These are phyloP conservation scores for Vombatus ursinus DNA, from an alignment of 2,113 vertebrate species.

Conservation along the genomic window DNA sequence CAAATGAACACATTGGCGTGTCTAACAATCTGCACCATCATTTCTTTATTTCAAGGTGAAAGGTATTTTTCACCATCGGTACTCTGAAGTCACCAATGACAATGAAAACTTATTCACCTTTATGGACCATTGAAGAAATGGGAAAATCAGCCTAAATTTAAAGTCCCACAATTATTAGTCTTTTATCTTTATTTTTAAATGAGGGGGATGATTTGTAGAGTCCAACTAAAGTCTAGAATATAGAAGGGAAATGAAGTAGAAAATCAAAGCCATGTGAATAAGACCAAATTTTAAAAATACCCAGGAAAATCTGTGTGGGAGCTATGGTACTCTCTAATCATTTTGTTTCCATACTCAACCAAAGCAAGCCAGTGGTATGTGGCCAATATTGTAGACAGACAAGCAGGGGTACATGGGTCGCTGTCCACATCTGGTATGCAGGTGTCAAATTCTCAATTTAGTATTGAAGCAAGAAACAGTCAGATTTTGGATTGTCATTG, in stretches of 20 bases:
- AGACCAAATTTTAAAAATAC: slow-evolving; percentile 50
- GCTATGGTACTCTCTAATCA: neutral
- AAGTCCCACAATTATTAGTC: slow-evolving; percentile 12
- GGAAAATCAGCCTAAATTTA: slow-evolving; percentile 44
- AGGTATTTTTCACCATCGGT: neutral
- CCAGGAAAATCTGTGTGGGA: neutral
- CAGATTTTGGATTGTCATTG: slow-evolving; percentile 49
- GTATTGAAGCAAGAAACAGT: slow-evolving; percentile 7
- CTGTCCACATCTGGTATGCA: slow-evolving; percentile 53
- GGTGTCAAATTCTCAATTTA: slow-evolving; percentile 56
- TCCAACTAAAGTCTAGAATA: neutral
- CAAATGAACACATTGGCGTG: neutral
- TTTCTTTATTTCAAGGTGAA: neutral
- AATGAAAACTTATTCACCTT: neutral
- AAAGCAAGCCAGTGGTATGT: neutral
- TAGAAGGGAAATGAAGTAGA: slow-evolving; percentile 40
- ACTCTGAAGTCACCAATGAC: neutral
- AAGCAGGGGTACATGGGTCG: neutral
- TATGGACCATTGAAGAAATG: neutral
- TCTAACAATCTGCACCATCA: neutral
- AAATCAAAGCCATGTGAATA: slow-evolving; percentile 48
- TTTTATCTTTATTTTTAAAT: neutral
- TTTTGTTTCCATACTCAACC: slow-evolving; percentile 17
- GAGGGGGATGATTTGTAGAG: neutral
- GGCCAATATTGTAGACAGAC: neutral